A percentile compares a stretch with the other conserved stretches of the same genome.
Conservation (phyloP, 2,113 vertebrate species). For the pig (Sus scrofa) region DNA sequence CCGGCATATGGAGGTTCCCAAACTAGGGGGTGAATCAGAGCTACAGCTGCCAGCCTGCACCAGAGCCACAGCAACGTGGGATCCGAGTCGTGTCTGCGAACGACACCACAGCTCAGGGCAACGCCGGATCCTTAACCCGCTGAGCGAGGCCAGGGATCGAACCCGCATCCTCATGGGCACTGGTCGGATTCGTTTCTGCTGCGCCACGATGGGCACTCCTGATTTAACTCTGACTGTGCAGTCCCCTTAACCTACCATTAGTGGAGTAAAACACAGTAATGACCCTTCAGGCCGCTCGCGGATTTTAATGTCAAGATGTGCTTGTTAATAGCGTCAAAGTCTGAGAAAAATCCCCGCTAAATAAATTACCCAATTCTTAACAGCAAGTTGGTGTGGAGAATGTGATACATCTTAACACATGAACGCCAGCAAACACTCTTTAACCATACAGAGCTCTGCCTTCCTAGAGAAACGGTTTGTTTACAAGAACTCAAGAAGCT, state of each 20-base stretch:
- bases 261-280: fast-evolving
- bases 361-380: background rate
- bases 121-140: too few species aligned
- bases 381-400: background rate
- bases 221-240: background rate
- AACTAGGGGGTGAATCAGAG: too few species aligned
- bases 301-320: background rate
- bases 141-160: too few species aligned
- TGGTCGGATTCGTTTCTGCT: too few species aligned
- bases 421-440: background rate
- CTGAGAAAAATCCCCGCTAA: background rate
- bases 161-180: too few species aligned
- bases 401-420: background rate
- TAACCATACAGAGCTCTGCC: background rate
- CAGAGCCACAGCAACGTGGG: too few species aligned
- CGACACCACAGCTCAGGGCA: too few species aligned
- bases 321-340: background rate
- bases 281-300: fast-evolving
- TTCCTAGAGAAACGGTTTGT: background rate
- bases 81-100: too few species aligned
- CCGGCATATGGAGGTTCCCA: too few species aligned
- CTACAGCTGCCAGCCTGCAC: too few species aligned
- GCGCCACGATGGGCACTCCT: too few species aligned
- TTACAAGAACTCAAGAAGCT: background rate
- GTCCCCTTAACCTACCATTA: fast-evolving